Conservation (phyloP, 2,797 vertebrate genomes). For the Myripristis murdjan region DNA sequence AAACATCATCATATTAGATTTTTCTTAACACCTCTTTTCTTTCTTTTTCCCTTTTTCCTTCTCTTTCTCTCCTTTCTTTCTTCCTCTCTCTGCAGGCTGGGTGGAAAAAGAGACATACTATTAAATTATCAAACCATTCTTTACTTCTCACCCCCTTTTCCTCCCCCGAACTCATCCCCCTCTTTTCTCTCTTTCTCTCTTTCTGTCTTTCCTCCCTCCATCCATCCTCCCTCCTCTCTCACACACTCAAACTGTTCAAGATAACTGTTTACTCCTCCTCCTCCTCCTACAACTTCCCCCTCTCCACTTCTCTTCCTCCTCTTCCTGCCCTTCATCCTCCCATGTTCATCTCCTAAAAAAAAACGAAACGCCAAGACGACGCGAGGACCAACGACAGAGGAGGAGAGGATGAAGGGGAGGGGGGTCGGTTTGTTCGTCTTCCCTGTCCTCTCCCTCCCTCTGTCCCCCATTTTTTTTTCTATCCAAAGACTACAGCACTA, state of each 20-base stretch:
- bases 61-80: conserved; percentile 33
- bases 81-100: conserved; percentile 81
- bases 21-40: too few relatives aligned
- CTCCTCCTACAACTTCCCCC: conserved; percentile 29
- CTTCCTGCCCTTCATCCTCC: conserved; percentile 4
- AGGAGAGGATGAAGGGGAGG: conserved; percentile 45
- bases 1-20: too few relatives aligned
- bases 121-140: conserved; percentile 81
- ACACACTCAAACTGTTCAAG: conserved; percentile 51
- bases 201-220: conserved; percentile 21
- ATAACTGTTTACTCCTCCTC: conserved; percentile 68
- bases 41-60: conserved; percentile 19
- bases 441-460: conserved; percentile 47
- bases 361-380: conserved; percentile 61
- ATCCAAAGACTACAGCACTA: conserved; percentile 69
- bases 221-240: conserved; percentile 25
- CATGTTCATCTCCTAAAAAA: conserved; percentile 50
- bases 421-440: neutral
- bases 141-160: conserved; percentile 62
- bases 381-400: conserved; percentile 69
- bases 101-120: conserved; percentile 89
- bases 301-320: conserved; percentile 9
- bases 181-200: conserved; percentile 22
- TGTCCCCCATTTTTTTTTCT: conserved; percentile 49
- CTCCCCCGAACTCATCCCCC: conserved; percentile 50